Evolutionary conservation across 2,113 vertebrate genomes (phyloP), one percentile per base, ranked within the genome.

Genomic region (Gyps fulvus): DNA sequence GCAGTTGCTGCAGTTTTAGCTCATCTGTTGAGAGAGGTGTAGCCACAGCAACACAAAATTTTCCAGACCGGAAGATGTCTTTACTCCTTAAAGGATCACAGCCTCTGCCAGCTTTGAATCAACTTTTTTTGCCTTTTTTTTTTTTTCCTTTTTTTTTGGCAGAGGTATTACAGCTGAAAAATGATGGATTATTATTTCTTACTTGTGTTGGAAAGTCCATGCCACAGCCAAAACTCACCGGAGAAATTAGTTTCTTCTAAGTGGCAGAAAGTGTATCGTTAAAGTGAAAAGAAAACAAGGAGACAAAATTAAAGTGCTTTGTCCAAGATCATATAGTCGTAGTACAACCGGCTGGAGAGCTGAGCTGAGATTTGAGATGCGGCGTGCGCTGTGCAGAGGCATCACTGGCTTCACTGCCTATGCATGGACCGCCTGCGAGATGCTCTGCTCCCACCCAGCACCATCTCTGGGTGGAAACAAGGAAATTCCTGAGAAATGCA

Each of bases 381-480:
- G 1, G 25, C 4, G 19, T 2, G 18, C 1, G 2, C 34, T n/a
- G 7, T 15, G 45, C n/a, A 42, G 67, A 19, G 36, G 23, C 47
- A 26, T 15, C 17, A 1, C 43, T 16, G 36, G 43, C 42, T 54
- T 42, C 10, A 0, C 34, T 40, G 47, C 19, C 14, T 5, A 3
- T 2, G 8, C n/a, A 3, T 2, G 18, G 50, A 36, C 77, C 2
- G 1, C 16, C 31, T 6, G 31, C 1, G 3, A 63, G 78, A 13
- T 36, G 69, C 31, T 71, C 43, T 3, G 6, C 43, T 66, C 43
- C 54, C 40, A 66, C 47, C 52, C 2, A 0, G 34, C 38, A 71
- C 29, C 11, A 4, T 17, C 8, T n/a, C 54, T 27, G 23, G 4
- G 17, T 45, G 23, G 45, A 71, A 62, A 45, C 25, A 20, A 15